These are phyloP conservation scores for Arge pagana DNA, from an alignment of 2,888 invertebrate species.

Conservation along the genomic window DNA sequence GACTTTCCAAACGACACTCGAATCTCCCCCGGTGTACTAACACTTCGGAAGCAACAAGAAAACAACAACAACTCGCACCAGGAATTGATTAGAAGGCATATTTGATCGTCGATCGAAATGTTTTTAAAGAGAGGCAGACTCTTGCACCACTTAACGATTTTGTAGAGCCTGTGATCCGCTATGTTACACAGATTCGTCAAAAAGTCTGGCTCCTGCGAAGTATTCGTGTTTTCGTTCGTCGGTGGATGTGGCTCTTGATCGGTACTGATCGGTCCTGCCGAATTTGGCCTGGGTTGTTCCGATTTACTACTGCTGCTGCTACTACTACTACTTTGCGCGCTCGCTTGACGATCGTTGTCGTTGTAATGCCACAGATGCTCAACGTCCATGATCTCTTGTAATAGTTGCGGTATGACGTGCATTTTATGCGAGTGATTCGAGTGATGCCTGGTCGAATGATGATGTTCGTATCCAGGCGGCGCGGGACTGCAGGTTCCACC, in stretches of 20 bases:
- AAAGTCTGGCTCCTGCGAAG: conserved; percentile 71
- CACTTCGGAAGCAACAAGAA: conserved; percentile 93
- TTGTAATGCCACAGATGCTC: conserved; percentile 95
- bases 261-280: conserved; percentile 31
- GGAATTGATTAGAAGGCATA: conserved; percentile 93
- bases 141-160: conserved; percentile 98
- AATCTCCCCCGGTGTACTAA: conserved; percentile 88
- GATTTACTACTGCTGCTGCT: conserved; percentile 34
- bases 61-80: conserved; percentile 94
- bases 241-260: conserved; percentile 33
- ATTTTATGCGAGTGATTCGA: conserved; percentile 54
- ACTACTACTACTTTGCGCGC: conserved; percentile 55
- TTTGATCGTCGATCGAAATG: conserved; percentile 98
- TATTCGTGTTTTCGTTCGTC: conserved; percentile 44
- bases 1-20: conserved; percentile 71
- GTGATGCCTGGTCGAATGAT: conserved; percentile 51
- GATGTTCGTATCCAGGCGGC: conserved; percentile 50
- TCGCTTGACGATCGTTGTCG: conserved; percentile 73
- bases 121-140: conserved; percentile 95
- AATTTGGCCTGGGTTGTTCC: conserved; percentile 37
- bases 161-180: conserved; percentile 93
- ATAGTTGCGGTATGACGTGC: conserved; percentile 53
- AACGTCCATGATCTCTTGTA: conserved; percentile 92
- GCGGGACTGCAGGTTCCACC: conserved; percentile 53
- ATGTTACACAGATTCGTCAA: conserved; percentile 90